These are phyloP conservation scores for Hypselothyrea guttata DNA, from an alignment of 2,888 invertebrate genomes.

Conservation along the genomic window DNA sequence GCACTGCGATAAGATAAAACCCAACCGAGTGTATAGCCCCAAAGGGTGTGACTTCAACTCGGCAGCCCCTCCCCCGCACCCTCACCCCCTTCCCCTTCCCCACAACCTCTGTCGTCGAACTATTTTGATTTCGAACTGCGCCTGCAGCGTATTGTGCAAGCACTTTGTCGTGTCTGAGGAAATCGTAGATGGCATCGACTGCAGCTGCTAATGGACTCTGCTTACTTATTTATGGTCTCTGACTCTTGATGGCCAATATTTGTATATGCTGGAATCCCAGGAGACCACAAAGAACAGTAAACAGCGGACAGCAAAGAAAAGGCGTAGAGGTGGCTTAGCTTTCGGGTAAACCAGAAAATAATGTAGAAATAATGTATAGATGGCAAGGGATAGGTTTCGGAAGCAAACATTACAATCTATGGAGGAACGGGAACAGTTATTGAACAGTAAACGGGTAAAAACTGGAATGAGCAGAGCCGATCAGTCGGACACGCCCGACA, in stretches of 20 bases:
- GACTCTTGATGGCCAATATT: conserved; percentile 43
- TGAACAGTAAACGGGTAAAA: too few species aligned
- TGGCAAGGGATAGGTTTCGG: too few species aligned
- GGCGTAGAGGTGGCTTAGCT: conserved; percentile 17
- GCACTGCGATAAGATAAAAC: conserved; percentile 43
- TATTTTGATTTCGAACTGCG: conserved; percentile 42
- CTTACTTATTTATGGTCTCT: conserved; percentile 27
- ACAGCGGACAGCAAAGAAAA: conserved; percentile 1
- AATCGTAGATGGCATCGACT: conserved; percentile 27
- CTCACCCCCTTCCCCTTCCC: background rate
- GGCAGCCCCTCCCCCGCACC: background rate
- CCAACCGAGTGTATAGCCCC: conserved; percentile 17
- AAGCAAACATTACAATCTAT: too few species aligned
- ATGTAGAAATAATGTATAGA: conserved; percentile 53
- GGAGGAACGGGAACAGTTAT: too few species aligned
- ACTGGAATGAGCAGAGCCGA: too few species aligned
- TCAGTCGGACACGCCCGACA: too few species aligned
- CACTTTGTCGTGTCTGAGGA: conserved; percentile 17
- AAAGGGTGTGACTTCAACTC: conserved; percentile 5
- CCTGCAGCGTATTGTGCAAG: conserved; percentile 50
- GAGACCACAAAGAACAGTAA: too few species aligned
- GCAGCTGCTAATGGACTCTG: conserved; percentile 27
- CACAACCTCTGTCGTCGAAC: background rate
- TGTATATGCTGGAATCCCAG: conserved; percentile 14
- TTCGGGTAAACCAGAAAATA: conserved; percentile 44